phyloP scores from a whole-genome alignment of 2,113 vertebrate genomes.

The Physeter macrocephalus region DNA sequence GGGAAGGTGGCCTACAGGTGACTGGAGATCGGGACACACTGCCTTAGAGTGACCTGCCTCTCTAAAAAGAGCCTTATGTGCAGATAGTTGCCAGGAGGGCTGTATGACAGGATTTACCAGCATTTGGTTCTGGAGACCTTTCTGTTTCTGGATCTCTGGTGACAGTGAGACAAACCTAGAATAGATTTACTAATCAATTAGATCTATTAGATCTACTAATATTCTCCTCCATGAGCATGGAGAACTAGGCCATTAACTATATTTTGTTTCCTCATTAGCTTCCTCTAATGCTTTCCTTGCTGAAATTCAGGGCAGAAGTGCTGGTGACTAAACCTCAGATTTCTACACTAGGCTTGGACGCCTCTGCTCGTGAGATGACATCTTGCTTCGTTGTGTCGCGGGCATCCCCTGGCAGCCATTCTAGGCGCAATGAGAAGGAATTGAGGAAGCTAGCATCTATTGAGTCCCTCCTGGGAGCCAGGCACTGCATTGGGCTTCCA shows the following conservation, averaged over 20 bases:
- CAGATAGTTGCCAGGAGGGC: not conserved
- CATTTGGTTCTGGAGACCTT: not conserved
- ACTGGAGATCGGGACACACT: not conserved
- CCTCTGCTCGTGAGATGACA: not conserved
- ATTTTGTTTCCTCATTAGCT: slow-evolving; percentile 12
- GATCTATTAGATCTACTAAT: not conserved
- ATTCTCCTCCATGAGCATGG: not conserved
- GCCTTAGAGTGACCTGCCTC: not conserved
- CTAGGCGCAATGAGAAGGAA: not conserved
- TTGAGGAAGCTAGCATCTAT: not conserved
- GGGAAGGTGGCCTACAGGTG: not conserved
- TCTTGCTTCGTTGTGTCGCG: not conserved
- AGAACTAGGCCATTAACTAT: not conserved
- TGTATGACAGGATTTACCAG: not conserved
- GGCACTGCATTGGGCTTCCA: not conserved
- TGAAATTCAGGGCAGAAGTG: slow-evolving; percentile 15
- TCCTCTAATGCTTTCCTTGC: not conserved
- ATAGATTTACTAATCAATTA: not conserved
- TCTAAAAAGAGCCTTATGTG: not conserved
- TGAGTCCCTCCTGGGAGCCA: not conserved
- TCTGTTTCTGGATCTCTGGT: slow-evolving; percentile 5
- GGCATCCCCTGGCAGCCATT: not conserved
- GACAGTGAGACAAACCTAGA: slow-evolving; percentile 33
- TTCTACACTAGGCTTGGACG: not conserved
- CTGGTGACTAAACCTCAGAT: not conserved